phyloP scores from a whole-genome alignment of 1,140 invertebrate species.

The Monomorium pharaonis region DNA sequence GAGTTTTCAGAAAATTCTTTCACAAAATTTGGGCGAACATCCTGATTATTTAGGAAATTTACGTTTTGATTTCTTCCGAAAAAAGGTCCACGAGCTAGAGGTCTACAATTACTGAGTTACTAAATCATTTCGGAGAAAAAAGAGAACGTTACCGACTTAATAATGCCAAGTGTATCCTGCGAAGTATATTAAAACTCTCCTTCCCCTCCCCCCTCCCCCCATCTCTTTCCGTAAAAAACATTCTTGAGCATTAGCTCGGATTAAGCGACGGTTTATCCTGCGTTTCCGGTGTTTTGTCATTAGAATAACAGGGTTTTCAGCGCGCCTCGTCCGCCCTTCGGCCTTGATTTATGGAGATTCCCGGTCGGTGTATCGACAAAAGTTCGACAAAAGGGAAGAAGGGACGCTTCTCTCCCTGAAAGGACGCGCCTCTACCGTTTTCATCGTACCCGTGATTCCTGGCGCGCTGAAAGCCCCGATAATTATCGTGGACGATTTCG shows the following conservation, averaged over 20 bases:
- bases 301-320: not conserved
- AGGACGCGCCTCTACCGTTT: not conserved
- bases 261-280: not conserved
- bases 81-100: not conserved
- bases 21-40: too few species aligned
- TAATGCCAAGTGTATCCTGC: not conserved
- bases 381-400: constrained; percentile 8
- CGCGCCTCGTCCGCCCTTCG: not conserved
- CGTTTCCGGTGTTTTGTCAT: constrained; percentile 15
- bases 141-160: not conserved
- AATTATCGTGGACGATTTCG: constrained; percentile 1
- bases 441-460: not conserved
- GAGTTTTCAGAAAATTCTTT: too few species aligned
- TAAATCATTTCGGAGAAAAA: not conserved
- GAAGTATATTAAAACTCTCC: not conserved
- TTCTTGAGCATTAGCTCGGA: not conserved
- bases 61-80: not conserved
- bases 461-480: not conserved
- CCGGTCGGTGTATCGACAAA: not conserved
- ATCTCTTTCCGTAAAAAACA: too few species aligned
- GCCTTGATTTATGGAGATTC: constrained; percentile 27
- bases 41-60: not conserved
- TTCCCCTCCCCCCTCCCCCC: too few species aligned
- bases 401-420: not conserved
- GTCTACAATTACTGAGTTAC: not conserved